A percentile compares a stretch with the other conserved stretches of the same genome.
phyloP scores from a whole-genome alignment of 2,888 invertebrate species.

The Plagodis dolabraria region DNA sequence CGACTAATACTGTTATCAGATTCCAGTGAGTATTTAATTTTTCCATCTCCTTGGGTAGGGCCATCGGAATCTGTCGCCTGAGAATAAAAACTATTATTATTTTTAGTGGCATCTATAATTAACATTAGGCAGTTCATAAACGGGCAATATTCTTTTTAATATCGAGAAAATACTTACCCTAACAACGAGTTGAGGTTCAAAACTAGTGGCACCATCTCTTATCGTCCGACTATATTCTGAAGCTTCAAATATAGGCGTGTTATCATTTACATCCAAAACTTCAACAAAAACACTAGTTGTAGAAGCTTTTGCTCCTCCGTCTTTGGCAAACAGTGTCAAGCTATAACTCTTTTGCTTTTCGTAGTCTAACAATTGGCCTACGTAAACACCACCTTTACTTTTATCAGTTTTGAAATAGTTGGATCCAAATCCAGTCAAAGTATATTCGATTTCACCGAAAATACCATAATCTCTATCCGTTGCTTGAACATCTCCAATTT shows the following conservation, averaged over 20 bases:
- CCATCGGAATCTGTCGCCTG: conserved; percentile 92
- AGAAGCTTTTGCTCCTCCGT: conserved; percentile 90
- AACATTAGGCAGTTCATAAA: no score
- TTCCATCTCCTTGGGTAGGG: conserved; percentile 88
- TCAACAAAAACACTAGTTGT: conserved; percentile 89
- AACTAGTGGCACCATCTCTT: conserved; percentile 89
- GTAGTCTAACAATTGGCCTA: conserved; percentile 88
- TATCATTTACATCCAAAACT: conserved; percentile 91
- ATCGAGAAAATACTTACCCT: conserved; percentile 71
- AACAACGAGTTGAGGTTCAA: conserved; percentile 92
- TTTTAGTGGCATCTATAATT: no score
- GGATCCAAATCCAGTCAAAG: conserved; percentile 91
- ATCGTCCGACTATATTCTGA: conserved; percentile 90
- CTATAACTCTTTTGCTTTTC: conserved; percentile 92
- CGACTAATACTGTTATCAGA: conserved; percentile 88
- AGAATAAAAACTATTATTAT: background rate
- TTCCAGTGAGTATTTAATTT: conserved; percentile 87
- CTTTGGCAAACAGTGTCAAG: conserved; percentile 91
- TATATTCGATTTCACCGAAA: conserved; percentile 89
- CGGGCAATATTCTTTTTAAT: background rate
- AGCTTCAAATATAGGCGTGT: conserved; percentile 89
- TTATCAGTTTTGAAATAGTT: conserved; percentile 90
- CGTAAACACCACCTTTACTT: conserved; percentile 87
- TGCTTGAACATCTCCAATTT: conserved; percentile 88
- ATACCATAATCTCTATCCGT: conserved; percentile 89